A percentile compares a stretch with the other conserved stretches of the same genome.
phyloP scores from a whole-genome alignment of 2,888 invertebrate species.

The Drosophila mettleri region DNA sequence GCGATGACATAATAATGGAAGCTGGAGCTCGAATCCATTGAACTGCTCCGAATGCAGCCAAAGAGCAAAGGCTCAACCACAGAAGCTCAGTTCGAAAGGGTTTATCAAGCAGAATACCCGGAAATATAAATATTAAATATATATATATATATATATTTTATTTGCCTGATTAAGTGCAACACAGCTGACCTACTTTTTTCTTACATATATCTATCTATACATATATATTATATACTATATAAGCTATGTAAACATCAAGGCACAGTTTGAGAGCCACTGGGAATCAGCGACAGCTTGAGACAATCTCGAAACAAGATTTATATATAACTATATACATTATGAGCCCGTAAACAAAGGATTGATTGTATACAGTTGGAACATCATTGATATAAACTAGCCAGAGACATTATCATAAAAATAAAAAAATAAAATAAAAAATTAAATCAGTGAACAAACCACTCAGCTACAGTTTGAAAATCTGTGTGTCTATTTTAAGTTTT shows the following conservation, averaged over 20 bases:
- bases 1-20: slow-evolving; percentile 67
- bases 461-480: background rate
- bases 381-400: background rate
- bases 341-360: background rate
- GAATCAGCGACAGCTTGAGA: too few relatives aligned
- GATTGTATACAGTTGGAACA: background rate
- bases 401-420: too few relatives aligned
- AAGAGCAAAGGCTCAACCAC: background rate
- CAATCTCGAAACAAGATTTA: too few relatives aligned
- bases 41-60: slow-evolving; percentile 40
- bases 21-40: slow-evolving; percentile 30
- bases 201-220: slow-evolving; percentile 9
- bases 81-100: background rate
- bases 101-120: slow-evolving; percentile 61
- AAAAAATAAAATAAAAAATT: too few relatives aligned
- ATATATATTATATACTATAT: background rate
- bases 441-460: background rate
- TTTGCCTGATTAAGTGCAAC: slow-evolving; percentile 50
- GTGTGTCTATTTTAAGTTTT: background rate
- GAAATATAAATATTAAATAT: slow-evolving; percentile 57
- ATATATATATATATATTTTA: slow-evolving; percentile 12
- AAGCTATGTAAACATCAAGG: background rate
- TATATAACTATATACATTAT: background rate
- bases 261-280: background rate
- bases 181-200: slow-evolving; percentile 66